Evolutionary conservation across 2,888 invertebrate genomes (phyloP), one percentile per base, ranked within the genome.

Genomic region (Ormia ochracea): DNA sequence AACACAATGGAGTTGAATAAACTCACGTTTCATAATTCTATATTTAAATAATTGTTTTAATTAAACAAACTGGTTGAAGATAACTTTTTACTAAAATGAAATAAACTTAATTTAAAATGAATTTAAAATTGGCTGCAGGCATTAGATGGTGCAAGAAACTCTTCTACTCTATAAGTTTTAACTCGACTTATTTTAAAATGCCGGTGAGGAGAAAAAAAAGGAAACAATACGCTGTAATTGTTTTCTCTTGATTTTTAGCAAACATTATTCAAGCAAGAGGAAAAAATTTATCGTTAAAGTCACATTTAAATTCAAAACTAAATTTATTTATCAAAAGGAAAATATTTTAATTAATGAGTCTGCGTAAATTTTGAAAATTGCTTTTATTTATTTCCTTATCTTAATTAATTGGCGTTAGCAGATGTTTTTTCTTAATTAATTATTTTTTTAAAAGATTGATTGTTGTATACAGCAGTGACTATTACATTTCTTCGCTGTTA

Each of bases 261-360:
- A 19, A 23, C n/a, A 6, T n/a, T n/a, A 14, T 14, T 4, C 3
- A 23, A 19, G 21, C 31, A 33, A 21, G 10, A 48, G 23, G 21
- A 23, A 17, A 21, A 63, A 23, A 48, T 19, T 41, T 41, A 26
- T 28, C 6, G n/a, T 38, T 43, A 17, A 52, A 52, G 41, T 41
- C 4, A 2, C 21, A 31, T 48, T 33, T 63, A 14, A 19, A 21
- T 45, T 28, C 33, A 21, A 31, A 61, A 43, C 43, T 7, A 28
- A 17, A 21, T 33, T 48, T 63, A 36, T n/a, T n/a, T n/a, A n/a
- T n/a, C n/a, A n/a, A n/a, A n/a, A 23, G 31, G 36, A 63, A 10
- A 26, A 58, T 26, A 36, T 68, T 56, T 56, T 28, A 58, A 48
- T 69, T 69, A 69, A 69, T 69, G 45, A 69, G 36, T 69, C 45